A percentile compares a stretch with the other conserved stretches of the same genome.
Evolutionary conservation across 2,797 vertebrate genomes (phyloP).

Genomic region (Oryzias sinensis): DNA sequence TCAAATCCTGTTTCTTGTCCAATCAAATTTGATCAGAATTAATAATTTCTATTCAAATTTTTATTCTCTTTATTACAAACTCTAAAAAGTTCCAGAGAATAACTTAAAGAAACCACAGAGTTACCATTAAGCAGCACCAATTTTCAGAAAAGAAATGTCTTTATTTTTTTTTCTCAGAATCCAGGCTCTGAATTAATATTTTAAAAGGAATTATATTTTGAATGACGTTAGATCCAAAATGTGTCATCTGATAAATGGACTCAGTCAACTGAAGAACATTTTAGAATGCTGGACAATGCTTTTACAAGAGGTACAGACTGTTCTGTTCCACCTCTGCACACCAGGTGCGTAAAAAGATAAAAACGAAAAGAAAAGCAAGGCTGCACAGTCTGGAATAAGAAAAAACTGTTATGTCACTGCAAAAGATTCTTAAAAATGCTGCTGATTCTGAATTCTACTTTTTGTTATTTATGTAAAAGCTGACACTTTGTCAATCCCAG

Average conservation of each 20-base stretch:
- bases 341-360: slow-evolving; percentile 10
- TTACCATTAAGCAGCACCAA: too few species aligned
- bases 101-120: too few species aligned
- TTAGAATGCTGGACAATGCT: slow-evolving; percentile 12
- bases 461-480: too few species aligned
- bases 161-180: too few species aligned
- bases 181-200: neutral
- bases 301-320: slow-evolving; percentile 22
- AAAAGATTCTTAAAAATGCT: neutral
- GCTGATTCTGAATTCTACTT: neutral
- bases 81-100: too few species aligned
- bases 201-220: neutral
- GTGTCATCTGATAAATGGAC: slow-evolving; percentile 10
- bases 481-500: too few species aligned
- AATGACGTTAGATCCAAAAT: slow-evolving; percentile 6
- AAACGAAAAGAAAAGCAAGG: slow-evolving; percentile 15
- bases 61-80: too few species aligned
- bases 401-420: neutral
- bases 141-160: too few species aligned
- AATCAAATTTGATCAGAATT: too few species aligned
- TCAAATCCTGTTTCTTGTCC: too few species aligned
- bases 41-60: too few species aligned
- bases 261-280: slow-evolving; percentile 17
- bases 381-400: neutral
- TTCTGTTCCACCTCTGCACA: neutral